These are phyloP conservation scores for Labrus mixtus DNA, from an alignment of 2,113 vertebrate species.

Conservation along the genomic window DNA sequence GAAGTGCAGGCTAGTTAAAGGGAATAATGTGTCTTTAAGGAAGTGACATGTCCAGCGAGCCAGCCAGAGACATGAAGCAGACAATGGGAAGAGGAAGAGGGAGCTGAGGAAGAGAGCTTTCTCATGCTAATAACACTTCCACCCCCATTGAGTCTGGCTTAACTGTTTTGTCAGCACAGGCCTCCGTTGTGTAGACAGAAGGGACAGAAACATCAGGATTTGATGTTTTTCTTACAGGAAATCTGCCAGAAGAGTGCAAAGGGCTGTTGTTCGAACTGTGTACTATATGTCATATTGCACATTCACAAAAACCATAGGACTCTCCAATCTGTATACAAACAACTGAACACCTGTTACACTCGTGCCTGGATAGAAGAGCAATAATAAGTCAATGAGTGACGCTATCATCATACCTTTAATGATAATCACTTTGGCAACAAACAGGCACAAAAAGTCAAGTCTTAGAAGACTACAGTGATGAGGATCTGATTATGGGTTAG, in stretches of 20 bases:
- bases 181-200: slow-evolving; percentile 10
- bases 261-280: neutral
- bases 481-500: no score
- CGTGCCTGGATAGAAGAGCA: neutral
- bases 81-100: slow-evolving; percentile 63
- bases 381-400: neutral
- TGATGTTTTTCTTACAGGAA: slow-evolving; percentile 23
- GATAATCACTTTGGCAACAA: neutral
- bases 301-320: rapidly evolving
- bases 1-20: neutral
- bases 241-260: neutral
- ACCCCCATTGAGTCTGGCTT: slow-evolving; percentile 50
- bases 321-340: neutral
- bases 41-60: slow-evolving; percentile 43
- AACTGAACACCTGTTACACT: neutral
- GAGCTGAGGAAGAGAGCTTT: slow-evolving; percentile 63
- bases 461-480: no score
- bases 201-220: slow-evolving; percentile 48
- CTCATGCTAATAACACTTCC: slow-evolving; percentile 72
- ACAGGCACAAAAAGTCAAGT: neutral
- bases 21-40: slow-evolving; percentile 29
- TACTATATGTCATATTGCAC: neutral
- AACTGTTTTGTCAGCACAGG: slow-evolving; percentile 41
- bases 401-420: neutral
- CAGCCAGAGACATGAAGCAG: slow-evolving; percentile 37